These are phyloP conservation scores for Tyrannus savana DNA, from an alignment of 2,113 vertebrate species.

Conservation along the genomic window DNA sequence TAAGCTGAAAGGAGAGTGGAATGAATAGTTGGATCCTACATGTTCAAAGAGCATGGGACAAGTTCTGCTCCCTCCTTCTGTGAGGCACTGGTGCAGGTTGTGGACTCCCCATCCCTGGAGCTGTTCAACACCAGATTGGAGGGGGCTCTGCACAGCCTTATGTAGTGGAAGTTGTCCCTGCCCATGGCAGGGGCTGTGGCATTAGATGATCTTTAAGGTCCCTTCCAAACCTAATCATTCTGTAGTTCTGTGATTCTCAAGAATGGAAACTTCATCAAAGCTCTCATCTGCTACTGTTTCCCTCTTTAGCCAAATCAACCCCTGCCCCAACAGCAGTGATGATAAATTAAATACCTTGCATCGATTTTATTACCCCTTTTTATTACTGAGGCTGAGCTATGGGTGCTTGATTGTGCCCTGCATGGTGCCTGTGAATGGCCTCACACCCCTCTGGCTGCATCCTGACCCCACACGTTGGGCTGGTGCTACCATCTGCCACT, in stretches of 20 bases:
- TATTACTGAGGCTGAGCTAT: neutral
- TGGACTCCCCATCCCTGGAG: too few relatives aligned
- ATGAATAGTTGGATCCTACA: neutral
- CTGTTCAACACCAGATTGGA: neutral
- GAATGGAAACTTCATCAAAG: neutral
- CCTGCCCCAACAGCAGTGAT: neutral
- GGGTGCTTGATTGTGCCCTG: neutral
- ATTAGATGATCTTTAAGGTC: neutral
- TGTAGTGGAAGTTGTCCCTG: neutral
- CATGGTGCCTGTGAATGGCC: neutral
- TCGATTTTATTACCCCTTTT: accelerated
- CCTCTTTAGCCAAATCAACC: neutral
- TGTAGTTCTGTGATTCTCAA: accelerated
- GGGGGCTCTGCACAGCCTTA: neutral
- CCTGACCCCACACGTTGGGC: neutral
- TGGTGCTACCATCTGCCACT: neutral
- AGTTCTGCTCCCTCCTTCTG: neutral
- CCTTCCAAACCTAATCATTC: neutral
- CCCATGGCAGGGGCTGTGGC: accelerated
- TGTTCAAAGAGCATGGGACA: neutral
- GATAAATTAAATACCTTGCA: neutral
- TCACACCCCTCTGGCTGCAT: neutral
- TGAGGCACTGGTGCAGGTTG: neutral
- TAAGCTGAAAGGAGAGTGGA: neutral
- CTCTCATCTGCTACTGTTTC: neutral